Base-by-base conservation (phyloP, 2,113 vertebrate species). In the Cynoglossus semilaevis region DNA sequence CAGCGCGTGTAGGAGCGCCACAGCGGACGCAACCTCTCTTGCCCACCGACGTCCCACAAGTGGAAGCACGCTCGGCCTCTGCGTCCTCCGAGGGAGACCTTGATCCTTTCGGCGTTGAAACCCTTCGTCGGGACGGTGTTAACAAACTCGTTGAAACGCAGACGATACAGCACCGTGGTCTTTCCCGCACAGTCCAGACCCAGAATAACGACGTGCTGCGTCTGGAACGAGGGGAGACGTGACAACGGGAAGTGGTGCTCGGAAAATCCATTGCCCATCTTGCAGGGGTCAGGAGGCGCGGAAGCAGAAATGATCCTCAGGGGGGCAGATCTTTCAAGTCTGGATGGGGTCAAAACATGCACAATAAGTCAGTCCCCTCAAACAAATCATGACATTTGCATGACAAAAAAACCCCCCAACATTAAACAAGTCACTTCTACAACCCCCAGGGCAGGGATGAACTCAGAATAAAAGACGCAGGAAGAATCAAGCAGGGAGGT, bases 71-170 rank as follows among this genome's bases (percentile, higher is more conserved):
- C 94, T 0, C 92, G 91, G 54, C 92, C 93, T 1, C 67, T 63
- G 11, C 90, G 84, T 47, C 88, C 89, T 12, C 90, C 92, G 9
- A 98, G 85, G 0, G 92, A 86, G 70, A 96, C 91, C 72, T 93
- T 94, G 76, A 98, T 94, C 81, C 93, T 96, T 87, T 98, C 95
- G 0, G 94, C 85, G 71, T 98, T 98, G 82, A 98, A 98, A 61
- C 95, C 95, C 77, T 97, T 98, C 5, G 95, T 98, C 5, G 95
- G 95, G 11, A 98, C 95, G 0, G 95, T 96, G 88, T 98, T 98
- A 64, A 97, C 95, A 46, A 98, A 98, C 79, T 98, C 95, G 60
- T 96, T 94, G 82, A 98, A 96, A 54, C 94, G 94, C 68, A 97
- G 86, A 6, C 95, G 87, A 80, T 98, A 98, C 16, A 98, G 85